Evolutionary conservation across 1,140 invertebrate species (phyloP).

Genomic region (Ganaspis sp.): DNA sequence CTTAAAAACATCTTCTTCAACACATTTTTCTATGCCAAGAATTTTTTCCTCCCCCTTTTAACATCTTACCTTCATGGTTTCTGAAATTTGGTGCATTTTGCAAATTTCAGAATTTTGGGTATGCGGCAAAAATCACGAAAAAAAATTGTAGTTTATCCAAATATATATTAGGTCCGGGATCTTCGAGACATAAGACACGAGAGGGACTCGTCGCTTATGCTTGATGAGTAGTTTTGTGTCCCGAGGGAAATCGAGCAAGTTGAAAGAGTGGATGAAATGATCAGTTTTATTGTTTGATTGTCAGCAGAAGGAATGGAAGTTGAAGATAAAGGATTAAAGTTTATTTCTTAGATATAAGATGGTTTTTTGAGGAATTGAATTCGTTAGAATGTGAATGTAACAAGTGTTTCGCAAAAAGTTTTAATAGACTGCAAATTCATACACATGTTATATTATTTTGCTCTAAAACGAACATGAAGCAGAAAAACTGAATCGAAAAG

Average conservation of each 20-base stretch:
- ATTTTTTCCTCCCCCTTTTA: neutral
- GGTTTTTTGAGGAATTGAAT: too few species aligned
- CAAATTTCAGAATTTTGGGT: too few species aligned
- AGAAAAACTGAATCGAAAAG: too few species aligned
- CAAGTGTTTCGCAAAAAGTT: too few species aligned
- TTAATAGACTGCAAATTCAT: too few species aligned
- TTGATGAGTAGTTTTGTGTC: slow-evolving; percentile 18
- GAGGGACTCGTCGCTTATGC: slow-evolving; percentile 9
- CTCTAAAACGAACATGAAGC: too few species aligned
- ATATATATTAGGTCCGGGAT: neutral
- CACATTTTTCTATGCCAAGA: neutral
- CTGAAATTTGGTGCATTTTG: too few species aligned
- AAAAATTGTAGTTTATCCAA: neutral
- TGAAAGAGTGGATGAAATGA: slow-evolving; percentile 21
- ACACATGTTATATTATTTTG: too few species aligned
- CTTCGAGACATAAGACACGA: neutral
- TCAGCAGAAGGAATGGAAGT: slow-evolving; percentile 3
- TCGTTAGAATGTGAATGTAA: neutral
- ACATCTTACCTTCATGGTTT: neutral
- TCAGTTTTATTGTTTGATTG: slow-evolving; percentile 27
- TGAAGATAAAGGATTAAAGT: slow-evolving; percentile 18
- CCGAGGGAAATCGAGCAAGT: slow-evolving; percentile 19
- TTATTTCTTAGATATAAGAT: neutral
- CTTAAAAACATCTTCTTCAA: neutral
- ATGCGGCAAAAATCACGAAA: neutral